These are phyloP conservation scores for Murina feae DNA, from an alignment of 2,113 vertebrate genomes.

Conservation along the genomic window DNA sequence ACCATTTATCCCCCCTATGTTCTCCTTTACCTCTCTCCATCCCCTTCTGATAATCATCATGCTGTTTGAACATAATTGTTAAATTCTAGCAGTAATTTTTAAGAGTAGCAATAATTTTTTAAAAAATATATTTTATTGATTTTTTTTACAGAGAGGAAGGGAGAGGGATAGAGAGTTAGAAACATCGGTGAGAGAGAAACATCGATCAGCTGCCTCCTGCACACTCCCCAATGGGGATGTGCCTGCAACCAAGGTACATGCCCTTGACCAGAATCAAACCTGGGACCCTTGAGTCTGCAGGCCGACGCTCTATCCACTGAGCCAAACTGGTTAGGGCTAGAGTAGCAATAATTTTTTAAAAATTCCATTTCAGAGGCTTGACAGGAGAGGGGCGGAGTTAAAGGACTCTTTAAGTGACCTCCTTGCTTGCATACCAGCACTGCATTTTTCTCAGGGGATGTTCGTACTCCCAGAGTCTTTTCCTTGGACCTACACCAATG, in stretches of 20 bases:
- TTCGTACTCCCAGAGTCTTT: background rate
- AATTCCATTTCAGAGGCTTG: background rate
- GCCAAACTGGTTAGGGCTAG: no score
- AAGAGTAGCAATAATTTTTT: background rate
- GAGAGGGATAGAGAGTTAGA: no score
- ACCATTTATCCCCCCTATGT: background rate
- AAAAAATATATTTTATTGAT: no score
- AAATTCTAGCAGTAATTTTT: slow-evolving; percentile 12
- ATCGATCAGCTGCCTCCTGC: no score
- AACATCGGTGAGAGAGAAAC: no score
- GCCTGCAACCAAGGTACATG: no score
- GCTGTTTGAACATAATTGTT: background rate
- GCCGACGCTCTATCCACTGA: no score
- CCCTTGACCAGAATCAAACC: no score
- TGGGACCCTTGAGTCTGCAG: no score
- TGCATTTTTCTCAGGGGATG: background rate
- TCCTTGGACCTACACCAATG: background rate
- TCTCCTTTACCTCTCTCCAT: background rate
- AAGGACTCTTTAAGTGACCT: background rate
- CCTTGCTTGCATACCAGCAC: background rate
- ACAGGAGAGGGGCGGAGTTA: background rate
- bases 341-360: background rate
- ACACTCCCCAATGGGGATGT: no score
- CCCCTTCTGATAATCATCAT: background rate
- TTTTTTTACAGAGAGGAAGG: no score